Conservation (phyloP, 2,888 invertebrate genomes). For the Perdita meconis region DNA sequence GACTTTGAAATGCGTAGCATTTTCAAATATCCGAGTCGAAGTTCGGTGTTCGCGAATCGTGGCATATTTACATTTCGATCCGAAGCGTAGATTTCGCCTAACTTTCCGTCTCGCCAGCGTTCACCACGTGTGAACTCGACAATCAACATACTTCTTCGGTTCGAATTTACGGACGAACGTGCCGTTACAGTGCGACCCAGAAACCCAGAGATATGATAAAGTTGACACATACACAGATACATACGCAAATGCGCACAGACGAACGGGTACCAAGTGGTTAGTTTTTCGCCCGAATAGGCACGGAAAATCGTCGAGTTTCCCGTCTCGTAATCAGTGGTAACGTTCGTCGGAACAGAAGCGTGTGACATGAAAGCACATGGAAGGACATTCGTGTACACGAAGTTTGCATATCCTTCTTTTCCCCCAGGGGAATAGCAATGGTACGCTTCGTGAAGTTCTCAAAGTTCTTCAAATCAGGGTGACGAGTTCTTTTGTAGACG, state of each 20-base stretch:
- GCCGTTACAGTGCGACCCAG: conserved; percentile 57
- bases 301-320: conserved; percentile 36
- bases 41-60: conserved; percentile 51
- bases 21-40: conserved; percentile 50
- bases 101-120: conserved; percentile 51
- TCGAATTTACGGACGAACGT: conserved; percentile 40
- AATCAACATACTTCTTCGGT: conserved; percentile 60
- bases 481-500: too few relatives aligned
- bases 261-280: conserved; percentile 39
- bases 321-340: conserved; percentile 47
- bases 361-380: not conserved
- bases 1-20: conserved; percentile 56
- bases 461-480: not conserved
- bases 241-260: not conserved
- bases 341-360: not conserved
- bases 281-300: conserved; percentile 52
- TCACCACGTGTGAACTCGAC: conserved; percentile 63
- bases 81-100: conserved; percentile 63
- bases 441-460: not conserved
- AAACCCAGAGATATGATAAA: conserved; percentile 53
- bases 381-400: not conserved
- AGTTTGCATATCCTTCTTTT: conserved; percentile 22
- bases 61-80: conserved; percentile 68
- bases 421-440: not conserved
- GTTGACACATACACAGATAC: conserved; percentile 46